These are phyloP conservation scores for Callipepla californica DNA, from an alignment of 2,113 vertebrate genomes.

Conservation along the genomic window DNA sequence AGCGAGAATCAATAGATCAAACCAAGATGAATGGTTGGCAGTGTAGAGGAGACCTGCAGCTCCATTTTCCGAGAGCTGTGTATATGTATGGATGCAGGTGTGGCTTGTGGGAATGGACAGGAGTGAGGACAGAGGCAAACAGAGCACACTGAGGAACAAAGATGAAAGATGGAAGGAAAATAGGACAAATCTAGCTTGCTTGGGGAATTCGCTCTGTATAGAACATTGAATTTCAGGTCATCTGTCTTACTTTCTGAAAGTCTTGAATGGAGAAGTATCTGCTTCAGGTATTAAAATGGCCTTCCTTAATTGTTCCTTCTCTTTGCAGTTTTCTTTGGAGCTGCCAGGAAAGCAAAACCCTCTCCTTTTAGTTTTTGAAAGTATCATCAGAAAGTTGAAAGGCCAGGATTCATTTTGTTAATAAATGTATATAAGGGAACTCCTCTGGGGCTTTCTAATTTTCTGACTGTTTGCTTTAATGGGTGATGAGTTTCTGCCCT, in stretches of 20 bases:
- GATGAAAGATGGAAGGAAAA: background rate
- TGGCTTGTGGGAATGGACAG: background rate
- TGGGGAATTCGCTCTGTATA: background rate
- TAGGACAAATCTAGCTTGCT: background rate
- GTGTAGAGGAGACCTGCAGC: background rate
- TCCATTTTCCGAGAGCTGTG: background rate
- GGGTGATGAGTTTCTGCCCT: background rate
- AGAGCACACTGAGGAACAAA: background rate
- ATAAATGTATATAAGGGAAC: background rate
- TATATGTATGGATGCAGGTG: rapidly evolving
- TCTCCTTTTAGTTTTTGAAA: background rate
- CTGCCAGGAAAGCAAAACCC: background rate
- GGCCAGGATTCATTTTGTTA: conserved; percentile 24
- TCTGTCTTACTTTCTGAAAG: background rate
- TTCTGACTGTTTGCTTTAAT: conserved; percentile 22
- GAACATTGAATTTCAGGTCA: background rate
- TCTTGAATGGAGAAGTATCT: background rate
- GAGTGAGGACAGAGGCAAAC: background rate
- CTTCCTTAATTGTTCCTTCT: background rate
- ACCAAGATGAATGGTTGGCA: background rate
- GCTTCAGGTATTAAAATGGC: background rate
- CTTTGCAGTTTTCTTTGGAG: background rate
- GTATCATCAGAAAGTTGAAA: background rate
- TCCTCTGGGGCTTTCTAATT: conserved; percentile 6
- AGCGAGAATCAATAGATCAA: no score